phyloP scores from a whole-genome alignment of 2,888 invertebrate genomes.

The Eudasyphora cyanicolor region DNA sequence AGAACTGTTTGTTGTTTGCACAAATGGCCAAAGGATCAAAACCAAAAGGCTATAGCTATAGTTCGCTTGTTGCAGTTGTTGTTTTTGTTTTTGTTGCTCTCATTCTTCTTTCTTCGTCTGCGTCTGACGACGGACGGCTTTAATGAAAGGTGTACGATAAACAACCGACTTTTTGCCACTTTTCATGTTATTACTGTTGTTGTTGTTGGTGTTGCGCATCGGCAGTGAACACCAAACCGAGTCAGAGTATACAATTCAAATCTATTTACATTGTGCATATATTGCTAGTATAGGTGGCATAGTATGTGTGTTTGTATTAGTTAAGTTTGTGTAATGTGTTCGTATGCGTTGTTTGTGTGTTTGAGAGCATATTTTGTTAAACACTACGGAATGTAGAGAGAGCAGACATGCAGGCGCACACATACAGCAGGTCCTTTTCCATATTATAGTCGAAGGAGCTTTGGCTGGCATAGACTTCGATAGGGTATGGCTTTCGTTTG shows the following conservation, averaged over 20 bases:
- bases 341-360: conserved; percentile 11
- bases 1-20: neutral
- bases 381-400: conserved; percentile 29
- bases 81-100: neutral
- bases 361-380: conserved; percentile 41
- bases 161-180: conserved; percentile 32
- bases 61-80: neutral
- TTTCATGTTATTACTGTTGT: neutral
- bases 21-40: conserved; percentile 8
- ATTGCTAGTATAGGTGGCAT: conserved; percentile 27
- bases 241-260: conserved; percentile 59
- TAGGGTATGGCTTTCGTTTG: neutral
- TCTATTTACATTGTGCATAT: conserved; percentile 56
- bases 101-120: neutral
- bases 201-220: conserved; percentile 26
- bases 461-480: conserved; percentile 19
- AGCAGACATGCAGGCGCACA: conserved; percentile 26
- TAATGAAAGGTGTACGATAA: conserved; percentile 57
- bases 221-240: neutral
- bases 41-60: neutral
- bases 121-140: conserved; percentile 27
- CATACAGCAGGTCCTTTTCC: conserved; percentile 21
- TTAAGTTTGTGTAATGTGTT: neutral
- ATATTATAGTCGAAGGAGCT: conserved; percentile 13
- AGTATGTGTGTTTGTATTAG: neutral